A percentile compares a stretch with the other conserved stretches of the same genome.
These are phyloP conservation scores for Calliopum simillimum DNA, from an alignment of 2,888 invertebrate species.

Conservation along the genomic window DNA sequence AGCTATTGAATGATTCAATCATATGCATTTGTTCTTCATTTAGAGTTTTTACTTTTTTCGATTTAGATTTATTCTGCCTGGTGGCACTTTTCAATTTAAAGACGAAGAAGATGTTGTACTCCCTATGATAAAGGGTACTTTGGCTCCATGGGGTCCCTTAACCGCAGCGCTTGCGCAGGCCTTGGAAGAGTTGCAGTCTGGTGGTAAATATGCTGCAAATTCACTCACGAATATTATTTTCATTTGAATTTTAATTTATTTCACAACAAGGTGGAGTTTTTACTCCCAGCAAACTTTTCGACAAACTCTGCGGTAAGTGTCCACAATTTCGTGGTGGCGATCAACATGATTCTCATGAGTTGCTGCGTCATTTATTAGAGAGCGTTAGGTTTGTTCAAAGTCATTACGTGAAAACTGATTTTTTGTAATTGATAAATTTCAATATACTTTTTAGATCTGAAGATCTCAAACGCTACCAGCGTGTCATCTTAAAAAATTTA, in stretches of 20 bases:
- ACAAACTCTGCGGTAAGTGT: conserved; percentile 74
- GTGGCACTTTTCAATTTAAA: conserved; percentile 74
- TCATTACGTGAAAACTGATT: neutral
- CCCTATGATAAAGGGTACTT: conserved; percentile 74
- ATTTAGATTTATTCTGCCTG: conserved; percentile 75
- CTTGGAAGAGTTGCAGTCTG: conserved; percentile 75
- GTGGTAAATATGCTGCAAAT: conserved; percentile 50
- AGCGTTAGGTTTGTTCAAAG: conserved; percentile 73
- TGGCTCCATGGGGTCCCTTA: conserved; percentile 77
- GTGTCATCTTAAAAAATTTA: conserved; percentile 81
- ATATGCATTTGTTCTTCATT: neutral
- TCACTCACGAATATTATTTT: neutral
- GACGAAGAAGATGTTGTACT: conserved; percentile 71
- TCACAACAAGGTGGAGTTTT: conserved; percentile 71
- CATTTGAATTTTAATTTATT: neutral
- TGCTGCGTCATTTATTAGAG: conserved; percentile 90
- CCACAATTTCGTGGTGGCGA: conserved; percentile 93
- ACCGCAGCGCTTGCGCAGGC: conserved; percentile 78
- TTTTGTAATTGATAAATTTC: neutral
- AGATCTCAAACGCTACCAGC: conserved; percentile 83
- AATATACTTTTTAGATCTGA: conserved; percentile 69
- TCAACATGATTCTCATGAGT: conserved; percentile 97
- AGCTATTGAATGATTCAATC: conserved; percentile 40
- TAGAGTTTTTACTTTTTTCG: neutral
- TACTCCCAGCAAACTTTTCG: conserved; percentile 75